Evolutionary conservation across 1,140 invertebrate species (phyloP).

Genomic region (Trichonephila clavipes): DNA sequence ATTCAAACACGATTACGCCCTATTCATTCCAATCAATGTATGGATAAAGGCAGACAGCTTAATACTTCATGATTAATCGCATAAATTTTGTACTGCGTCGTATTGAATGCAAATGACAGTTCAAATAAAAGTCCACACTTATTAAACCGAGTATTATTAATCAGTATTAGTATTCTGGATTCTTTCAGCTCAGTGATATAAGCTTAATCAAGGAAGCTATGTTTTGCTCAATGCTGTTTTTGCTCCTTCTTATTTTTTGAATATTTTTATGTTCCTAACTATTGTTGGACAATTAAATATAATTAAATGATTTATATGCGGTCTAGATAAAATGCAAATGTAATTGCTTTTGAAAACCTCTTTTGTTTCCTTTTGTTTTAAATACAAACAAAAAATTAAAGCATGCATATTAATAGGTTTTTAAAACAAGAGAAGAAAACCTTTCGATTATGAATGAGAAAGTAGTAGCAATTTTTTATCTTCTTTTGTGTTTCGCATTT

Average conservation of each 20-base stretch:
- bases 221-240: neutral
- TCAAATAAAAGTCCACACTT: neutral
- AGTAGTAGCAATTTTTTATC: too few species aligned
- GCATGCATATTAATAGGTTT: too few species aligned
- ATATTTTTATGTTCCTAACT: too few species aligned
- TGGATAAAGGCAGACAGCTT: neutral
- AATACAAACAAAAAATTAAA: too few species aligned
- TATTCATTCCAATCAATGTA: conserved; percentile 13
- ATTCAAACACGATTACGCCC: neutral
- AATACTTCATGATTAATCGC: conserved; percentile 37
- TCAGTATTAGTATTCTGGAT: neutral
- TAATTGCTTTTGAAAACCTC: too few species aligned
- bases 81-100: neutral
- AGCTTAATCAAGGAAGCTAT: neutral
- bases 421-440: too few species aligned
- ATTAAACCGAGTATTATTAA: conserved; percentile 10
- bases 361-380: too few species aligned
- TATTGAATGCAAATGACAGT: conserved; percentile 12
- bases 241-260: neutral
- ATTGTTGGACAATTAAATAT: too few species aligned
- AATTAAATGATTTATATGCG: too few species aligned
- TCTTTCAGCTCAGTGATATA: neutral
- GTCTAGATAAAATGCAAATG: too few species aligned
- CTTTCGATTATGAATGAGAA: too few species aligned
- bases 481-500: too few species aligned